These are phyloP conservation scores for Tachina lurida DNA, from an alignment of 2,888 invertebrate genomes.

Conservation along the genomic window DNA sequence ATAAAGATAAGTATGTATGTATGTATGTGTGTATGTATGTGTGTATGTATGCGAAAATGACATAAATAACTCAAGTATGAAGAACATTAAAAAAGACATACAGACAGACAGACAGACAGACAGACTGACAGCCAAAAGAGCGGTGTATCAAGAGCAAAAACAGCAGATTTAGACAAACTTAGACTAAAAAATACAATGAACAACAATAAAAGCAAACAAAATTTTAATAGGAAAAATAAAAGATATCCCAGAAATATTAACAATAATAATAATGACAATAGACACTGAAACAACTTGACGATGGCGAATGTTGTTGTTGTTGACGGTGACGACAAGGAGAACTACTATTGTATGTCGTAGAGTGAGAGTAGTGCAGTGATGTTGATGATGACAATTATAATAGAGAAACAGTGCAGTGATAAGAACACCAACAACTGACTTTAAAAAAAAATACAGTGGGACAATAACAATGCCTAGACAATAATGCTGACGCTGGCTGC, in stretches of 20 bases:
- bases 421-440: constrained; percentile 25
- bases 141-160: too few relatives aligned
- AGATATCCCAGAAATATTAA: constrained; percentile 54
- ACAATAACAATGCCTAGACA: constrained; percentile 51
- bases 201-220: constrained; percentile 5
- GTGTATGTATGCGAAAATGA: constrained; percentile 5
- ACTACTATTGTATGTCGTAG: background rate
- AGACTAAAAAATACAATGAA: background rate
- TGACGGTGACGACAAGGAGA: constrained; percentile 37
- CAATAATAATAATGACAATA: constrained; percentile 43
- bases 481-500: constrained; percentile 48
- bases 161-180: constrained; percentile 2
- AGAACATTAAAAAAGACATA: constrained; percentile 29
- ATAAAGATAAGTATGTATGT: background rate
- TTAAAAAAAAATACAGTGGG: constrained; percentile 14
- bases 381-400: constrained; percentile 23
- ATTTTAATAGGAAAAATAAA: constrained; percentile 39
- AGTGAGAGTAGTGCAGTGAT: background rate
- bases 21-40: background rate
- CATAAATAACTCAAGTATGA: constrained; percentile 48
- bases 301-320: constrained; percentile 4
- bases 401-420: constrained; percentile 1
- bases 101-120: background rate
- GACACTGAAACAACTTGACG: constrained; percentile 32
- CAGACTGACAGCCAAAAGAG: background rate